Conservation (phyloP, 2,888 invertebrate genomes). For the Poecilobothrus nobilitatus region DNA sequence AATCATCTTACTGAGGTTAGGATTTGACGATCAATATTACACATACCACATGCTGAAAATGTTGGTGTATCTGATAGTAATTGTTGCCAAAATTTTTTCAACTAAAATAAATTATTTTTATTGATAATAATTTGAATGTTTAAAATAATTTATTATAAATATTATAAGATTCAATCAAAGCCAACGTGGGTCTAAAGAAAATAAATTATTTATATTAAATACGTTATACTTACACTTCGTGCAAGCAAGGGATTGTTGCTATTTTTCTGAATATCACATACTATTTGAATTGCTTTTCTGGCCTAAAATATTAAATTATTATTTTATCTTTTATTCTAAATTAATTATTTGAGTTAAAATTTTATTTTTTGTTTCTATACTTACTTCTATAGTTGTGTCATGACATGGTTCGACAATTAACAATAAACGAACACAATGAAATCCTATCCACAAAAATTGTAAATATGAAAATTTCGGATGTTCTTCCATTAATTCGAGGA, state of each 20-base stretch:
- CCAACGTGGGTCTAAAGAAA: too few species aligned
- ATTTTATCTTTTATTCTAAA: too few species aligned
- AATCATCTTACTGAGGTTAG: conserved; percentile 47
- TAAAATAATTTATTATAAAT: neutral
- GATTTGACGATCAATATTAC: conserved; percentile 47
- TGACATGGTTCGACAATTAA: conserved; percentile 51
- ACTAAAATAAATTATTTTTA: conserved; percentile 22
- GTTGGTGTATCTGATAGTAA: conserved; percentile 36
- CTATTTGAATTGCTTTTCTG: conserved; percentile 43
- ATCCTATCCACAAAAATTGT: conserved; percentile 47
- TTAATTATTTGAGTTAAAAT: too few species aligned
- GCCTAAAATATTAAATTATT: conserved; percentile 30
- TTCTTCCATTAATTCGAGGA: conserved; percentile 43
- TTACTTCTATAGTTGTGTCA: conserved; percentile 42
- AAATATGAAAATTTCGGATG: conserved; percentile 43
- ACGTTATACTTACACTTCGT: conserved; percentile 36
- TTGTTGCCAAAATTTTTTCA: conserved; percentile 43
- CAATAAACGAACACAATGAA: conserved; percentile 45
- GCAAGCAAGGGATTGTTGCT: conserved; percentile 35
- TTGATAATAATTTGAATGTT: neutral
- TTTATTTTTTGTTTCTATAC: neutral
- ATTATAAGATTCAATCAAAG: neutral
- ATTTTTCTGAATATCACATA: conserved; percentile 43
- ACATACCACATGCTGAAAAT: conserved; percentile 49
- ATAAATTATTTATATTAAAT: too few species aligned